Percentiles rank a stretch among this genome's conserved stretches.
These are phyloP conservation scores for Cheilosia vulpina DNA, from an alignment of 2,888 invertebrate genomes.

Conservation along the genomic window DNA sequence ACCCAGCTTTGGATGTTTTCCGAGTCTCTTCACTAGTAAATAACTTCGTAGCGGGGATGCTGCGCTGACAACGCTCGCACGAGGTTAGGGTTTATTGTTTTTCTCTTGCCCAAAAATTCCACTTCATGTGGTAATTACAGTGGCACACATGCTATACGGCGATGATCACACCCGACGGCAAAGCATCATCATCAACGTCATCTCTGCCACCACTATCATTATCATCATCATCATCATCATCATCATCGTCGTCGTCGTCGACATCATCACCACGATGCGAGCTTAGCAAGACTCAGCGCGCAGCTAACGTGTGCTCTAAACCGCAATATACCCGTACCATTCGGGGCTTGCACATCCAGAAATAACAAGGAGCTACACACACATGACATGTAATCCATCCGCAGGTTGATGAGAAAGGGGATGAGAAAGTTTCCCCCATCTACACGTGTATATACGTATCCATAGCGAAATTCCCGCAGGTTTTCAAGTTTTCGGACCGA, in stretches of 20 bases:
- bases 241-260: background rate
- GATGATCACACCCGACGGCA: slow-evolving; percentile 68
- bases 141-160: slow-evolving; percentile 65
- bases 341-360: slow-evolving; percentile 45
- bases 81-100: slow-evolving; percentile 73
- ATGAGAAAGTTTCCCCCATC: slow-evolving; percentile 20
- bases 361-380: slow-evolving; percentile 66
- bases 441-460: background rate
- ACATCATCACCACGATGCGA: slow-evolving; percentile 35
- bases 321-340: slow-evolving; percentile 12
- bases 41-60: slow-evolving; percentile 51
- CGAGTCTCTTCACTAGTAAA: slow-evolving; percentile 59
- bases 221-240: slow-evolving; percentile 30
- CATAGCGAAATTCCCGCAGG: slow-evolving; percentile 17
- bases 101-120: slow-evolving; percentile 70
- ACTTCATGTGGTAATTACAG: slow-evolving; percentile 71
- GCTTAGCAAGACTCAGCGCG: slow-evolving; percentile 29
- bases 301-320: slow-evolving; percentile 22
- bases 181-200: slow-evolving; percentile 60
- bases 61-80: slow-evolving; percentile 54
- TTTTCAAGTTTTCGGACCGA: slow-evolving; percentile 64
- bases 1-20: slow-evolving; percentile 34
- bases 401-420: slow-evolving; percentile 64
- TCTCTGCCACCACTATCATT: slow-evolving; percentile 42
- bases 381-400: slow-evolving; percentile 74